Evolutionary conservation across 1,140 invertebrate genomes (phyloP).

Genomic region (Drosophila dunni): DNA sequence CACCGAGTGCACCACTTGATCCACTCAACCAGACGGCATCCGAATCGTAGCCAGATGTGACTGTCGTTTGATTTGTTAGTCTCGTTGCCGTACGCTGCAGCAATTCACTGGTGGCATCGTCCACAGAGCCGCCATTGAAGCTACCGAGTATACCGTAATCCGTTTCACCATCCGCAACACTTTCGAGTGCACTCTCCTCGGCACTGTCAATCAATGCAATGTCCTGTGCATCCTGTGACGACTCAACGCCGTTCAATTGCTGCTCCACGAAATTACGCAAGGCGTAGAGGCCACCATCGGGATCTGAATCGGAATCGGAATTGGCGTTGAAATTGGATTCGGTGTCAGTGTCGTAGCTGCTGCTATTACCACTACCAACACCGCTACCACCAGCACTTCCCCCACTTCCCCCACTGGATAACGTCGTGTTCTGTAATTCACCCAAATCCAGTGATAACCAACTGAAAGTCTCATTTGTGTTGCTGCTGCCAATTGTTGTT

Average conservation of each 20-base stretch:
- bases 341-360: background rate
- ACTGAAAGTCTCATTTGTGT: constrained; percentile 57
- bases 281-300: constrained; percentile 42
- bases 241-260: constrained; percentile 52
- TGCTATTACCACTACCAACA: background rate
- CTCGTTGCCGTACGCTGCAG: constrained; percentile 58
- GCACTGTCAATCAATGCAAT: constrained; percentile 81
- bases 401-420: constrained; percentile 10
- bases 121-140: constrained; percentile 56
- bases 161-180: constrained; percentile 64
- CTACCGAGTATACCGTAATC: constrained; percentile 69
- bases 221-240: constrained; percentile 49
- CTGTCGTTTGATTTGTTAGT: constrained; percentile 44
- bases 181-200: constrained; percentile 72
- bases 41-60: constrained; percentile 28
- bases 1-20: constrained; percentile 5
- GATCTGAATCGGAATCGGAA: no score
- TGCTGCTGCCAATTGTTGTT: constrained; percentile 17
- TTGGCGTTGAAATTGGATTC: no score
- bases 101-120: constrained; percentile 36
- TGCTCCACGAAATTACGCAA: constrained; percentile 71
- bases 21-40: constrained; percentile 34
- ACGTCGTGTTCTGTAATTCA: constrained; percentile 56
- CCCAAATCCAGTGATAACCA: constrained; percentile 62
- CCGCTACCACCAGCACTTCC: constrained; percentile 16